Evolutionary conservation across 2,113 vertebrate genomes (phyloP).

Genomic region (Lamprotornis superbus): DNA sequence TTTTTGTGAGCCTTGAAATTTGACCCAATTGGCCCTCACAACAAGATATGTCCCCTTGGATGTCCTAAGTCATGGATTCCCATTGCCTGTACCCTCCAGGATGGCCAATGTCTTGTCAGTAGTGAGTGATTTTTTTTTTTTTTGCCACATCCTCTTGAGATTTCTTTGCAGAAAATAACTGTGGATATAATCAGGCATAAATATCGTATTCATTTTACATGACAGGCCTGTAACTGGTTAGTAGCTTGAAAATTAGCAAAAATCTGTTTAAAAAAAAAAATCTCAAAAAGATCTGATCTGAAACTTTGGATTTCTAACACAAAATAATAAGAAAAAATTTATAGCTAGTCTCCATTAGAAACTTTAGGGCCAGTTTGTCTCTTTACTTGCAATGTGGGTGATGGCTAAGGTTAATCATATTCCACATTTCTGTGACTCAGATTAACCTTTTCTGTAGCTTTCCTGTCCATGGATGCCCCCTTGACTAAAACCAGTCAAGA

Average conservation of each 20-base stretch:
- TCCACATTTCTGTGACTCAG: neutral
- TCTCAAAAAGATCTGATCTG: neutral
- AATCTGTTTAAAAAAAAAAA: neutral
- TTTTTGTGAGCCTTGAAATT: neutral
- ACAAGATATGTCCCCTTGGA: neutral
- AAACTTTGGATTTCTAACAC: neutral
- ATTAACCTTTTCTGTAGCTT: neutral
- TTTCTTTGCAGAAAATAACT: neutral
- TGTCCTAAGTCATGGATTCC: neutral
- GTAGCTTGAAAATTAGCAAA: neutral
- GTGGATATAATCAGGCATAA: neutral
- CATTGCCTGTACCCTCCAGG: neutral
- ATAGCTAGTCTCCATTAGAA: neutral
- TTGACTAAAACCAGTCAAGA: neutral
- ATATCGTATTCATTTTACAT: neutral
- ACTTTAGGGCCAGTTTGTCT: neutral
- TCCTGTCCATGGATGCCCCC: neutral
- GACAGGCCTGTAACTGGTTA: neutral
- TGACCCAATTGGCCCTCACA: neutral
- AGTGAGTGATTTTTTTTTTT: neutral
- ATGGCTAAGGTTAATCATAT: conserved; percentile 5
- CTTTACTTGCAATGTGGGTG: neutral
- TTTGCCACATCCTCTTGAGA: neutral
- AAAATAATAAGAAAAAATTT: neutral
- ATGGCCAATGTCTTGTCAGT: neutral